A percentile compares a stretch with the other conserved stretches of the same genome.
These are phyloP conservation scores for Corythornis madagascariensis DNA, from an alignment of 2,113 vertebrate genomes.

Conservation along the genomic window DNA sequence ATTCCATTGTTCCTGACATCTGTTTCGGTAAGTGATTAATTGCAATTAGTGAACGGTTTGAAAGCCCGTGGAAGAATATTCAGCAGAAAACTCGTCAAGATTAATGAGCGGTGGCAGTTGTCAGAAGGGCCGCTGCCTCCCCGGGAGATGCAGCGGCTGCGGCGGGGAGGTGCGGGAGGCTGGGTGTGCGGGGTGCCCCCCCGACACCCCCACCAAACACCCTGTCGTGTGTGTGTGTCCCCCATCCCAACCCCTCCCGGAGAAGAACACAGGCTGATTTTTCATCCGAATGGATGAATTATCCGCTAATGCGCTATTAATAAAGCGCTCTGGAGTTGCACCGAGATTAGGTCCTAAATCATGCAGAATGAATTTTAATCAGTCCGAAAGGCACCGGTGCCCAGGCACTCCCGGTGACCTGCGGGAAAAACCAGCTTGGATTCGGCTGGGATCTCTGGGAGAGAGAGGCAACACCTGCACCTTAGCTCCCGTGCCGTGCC, in stretches of 20 bases:
- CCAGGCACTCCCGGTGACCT: not conserved
- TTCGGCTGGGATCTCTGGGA: not conserved
- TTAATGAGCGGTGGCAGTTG: constrained; percentile 94
- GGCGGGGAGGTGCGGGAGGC: constrained; percentile 2
- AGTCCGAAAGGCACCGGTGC: constrained; percentile 42
- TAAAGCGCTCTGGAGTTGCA: constrained; percentile 65
- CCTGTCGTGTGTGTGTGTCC: not conserved
- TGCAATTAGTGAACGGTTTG: constrained; percentile 97
- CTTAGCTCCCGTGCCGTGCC: not conserved
- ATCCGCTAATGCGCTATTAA: constrained; percentile 75
- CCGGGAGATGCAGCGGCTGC: constrained; percentile 12
- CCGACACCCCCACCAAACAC: too few species aligned
- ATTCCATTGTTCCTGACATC: constrained; percentile 96
- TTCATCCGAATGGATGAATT: constrained; percentile 68
- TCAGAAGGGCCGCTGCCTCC: constrained; percentile 75
- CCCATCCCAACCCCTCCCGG: not conserved
- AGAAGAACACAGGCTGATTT: constrained; percentile 51
- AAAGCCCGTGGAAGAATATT: constrained; percentile 95
- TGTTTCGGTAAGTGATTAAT: constrained; percentile 99
- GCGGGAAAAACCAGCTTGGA: not conserved
- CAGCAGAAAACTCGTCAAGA: constrained; percentile 93
- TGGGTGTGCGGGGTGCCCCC: constrained; percentile 8
- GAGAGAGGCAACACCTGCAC: not conserved
- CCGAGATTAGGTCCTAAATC: constrained; percentile 66
- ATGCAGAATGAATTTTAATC: constrained; percentile 63